phyloP scores from a whole-genome alignment of 2,113 vertebrate genomes.

The Clupea harengus region DNA sequence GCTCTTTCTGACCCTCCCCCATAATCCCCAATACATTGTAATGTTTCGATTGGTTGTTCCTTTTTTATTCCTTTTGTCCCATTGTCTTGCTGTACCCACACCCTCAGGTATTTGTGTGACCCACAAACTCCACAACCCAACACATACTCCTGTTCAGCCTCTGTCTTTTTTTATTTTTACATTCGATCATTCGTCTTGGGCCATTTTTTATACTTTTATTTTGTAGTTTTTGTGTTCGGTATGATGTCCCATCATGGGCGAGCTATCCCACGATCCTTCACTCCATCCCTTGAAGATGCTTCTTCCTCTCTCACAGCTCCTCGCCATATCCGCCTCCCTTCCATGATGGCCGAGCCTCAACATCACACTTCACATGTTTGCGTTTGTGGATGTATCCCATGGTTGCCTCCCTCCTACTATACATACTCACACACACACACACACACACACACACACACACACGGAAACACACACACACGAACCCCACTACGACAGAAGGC shows the following conservation, averaged over 20 bases:
- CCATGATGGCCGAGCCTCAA: not conserved
- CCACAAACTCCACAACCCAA: constrained; percentile 57
- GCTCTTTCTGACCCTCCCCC: constrained; percentile 6
- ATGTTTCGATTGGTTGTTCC: constrained; percentile 9
- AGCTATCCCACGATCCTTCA: not conserved
- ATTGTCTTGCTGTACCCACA: constrained; percentile 65
- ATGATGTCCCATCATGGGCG: not conserved
- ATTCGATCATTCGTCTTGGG: constrained; percentile 49
- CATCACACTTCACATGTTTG: not conserved
- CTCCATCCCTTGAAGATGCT: not conserved
- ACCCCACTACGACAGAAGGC: not conserved
- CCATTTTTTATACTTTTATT: constrained; percentile 54
- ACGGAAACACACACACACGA: too few species aligned
- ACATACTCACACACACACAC: not conserved
- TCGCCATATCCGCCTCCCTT: not conserved
- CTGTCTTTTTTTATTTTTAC: constrained; percentile 55
- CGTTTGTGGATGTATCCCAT: not conserved
- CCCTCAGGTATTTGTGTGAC: constrained; percentile 62
- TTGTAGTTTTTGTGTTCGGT: constrained; percentile 44
- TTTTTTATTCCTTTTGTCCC: not conserved
- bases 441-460: not conserved
- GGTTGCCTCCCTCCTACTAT: not conserved
- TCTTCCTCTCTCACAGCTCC: not conserved
- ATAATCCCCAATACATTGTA: not conserved
- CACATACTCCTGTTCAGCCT: constrained; percentile 52